Evolutionary conservation across 1,140 invertebrate species (phyloP).

Genomic region (Habropoda laboriosa): DNA sequence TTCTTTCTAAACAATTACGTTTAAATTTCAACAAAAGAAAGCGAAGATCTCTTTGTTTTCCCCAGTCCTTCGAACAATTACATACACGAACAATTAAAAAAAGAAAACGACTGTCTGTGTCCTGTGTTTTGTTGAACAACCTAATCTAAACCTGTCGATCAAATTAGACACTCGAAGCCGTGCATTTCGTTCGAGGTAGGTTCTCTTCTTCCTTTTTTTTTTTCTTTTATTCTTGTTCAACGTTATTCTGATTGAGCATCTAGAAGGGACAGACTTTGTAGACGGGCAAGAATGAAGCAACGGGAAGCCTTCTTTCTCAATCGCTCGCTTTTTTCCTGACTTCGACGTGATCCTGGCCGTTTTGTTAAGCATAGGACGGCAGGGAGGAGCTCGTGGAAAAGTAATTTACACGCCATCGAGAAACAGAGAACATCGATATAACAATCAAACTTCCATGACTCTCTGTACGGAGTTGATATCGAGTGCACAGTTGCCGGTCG

Average conservation of each 20-base stretch:
- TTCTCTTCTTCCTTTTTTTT: slow-evolving; percentile 44
- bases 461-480: slow-evolving; percentile 77
- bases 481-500: slow-evolving; percentile 75
- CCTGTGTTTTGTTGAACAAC: neutral
- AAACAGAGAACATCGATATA: slow-evolving; percentile 10
- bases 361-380: slow-evolving; percentile 20
- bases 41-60: neutral
- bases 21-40: too few species aligned
- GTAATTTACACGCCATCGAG: slow-evolving; percentile 43
- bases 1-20: too few species aligned
- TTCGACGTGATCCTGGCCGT: neutral
- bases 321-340: neutral
- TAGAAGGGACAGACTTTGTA: slow-evolving; percentile 28
- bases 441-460: slow-evolving; percentile 74
- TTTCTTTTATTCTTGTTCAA: slow-evolving; percentile 11
- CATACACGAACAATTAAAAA: neutral
- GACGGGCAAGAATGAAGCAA: slow-evolving; percentile 27
- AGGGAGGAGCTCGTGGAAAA: slow-evolving; percentile 30
- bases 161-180: slow-evolving; percentile 27
- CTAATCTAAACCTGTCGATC: neutral
- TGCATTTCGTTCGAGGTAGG: slow-evolving; percentile 62
- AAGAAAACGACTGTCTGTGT: neutral
- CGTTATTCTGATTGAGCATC: slow-evolving; percentile 40
- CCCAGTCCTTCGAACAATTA: slow-evolving; percentile 23
- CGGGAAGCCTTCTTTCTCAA: neutral